phyloP scores from a whole-genome alignment of 92 coral and sea anemone species.

The Parazoanthus darwini region DNA sequence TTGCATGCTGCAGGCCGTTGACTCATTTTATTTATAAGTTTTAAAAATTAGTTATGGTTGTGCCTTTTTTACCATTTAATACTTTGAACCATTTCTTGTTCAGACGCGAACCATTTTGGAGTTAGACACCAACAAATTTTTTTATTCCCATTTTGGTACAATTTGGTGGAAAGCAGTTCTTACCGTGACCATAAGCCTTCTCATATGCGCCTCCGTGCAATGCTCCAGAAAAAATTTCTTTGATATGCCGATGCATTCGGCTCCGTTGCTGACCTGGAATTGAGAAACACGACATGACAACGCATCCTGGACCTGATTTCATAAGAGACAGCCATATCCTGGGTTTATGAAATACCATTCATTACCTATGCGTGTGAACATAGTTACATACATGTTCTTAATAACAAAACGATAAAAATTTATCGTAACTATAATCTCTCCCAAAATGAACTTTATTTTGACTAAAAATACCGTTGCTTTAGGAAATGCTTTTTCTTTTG shows the following conservation, averaged over 20 bases:
- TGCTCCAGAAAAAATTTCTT: conserved; percentile 85
- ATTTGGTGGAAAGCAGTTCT: neutral
- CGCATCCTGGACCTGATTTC: neutral
- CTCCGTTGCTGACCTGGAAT: conserved; percentile 91
- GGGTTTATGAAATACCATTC: too few species aligned
- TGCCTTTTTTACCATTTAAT: neutral
- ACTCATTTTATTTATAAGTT: too few species aligned
- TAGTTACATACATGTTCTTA: too few species aligned
- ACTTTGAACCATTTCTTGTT: neutral
- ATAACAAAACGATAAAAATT: too few species aligned
- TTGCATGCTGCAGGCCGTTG: too few species aligned
- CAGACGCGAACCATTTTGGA: neutral
- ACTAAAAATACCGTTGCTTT: too few species aligned
- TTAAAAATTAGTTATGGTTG: neutral
- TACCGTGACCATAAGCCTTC: conserved; percentile 82
- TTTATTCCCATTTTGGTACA: neutral
- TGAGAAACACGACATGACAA: neutral
- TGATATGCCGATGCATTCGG: conserved; percentile 94
- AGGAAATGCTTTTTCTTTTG: neutral
- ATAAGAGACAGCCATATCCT: neutral
- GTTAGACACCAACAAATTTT: too few species aligned
- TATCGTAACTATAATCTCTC: too few species aligned
- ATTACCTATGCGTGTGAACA: too few species aligned
- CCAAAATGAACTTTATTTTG: too few species aligned
- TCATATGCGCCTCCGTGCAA: conserved; percentile 87